Conservation (phyloP, 2,888 invertebrate species). For the Cheilosia urbana region DNA sequence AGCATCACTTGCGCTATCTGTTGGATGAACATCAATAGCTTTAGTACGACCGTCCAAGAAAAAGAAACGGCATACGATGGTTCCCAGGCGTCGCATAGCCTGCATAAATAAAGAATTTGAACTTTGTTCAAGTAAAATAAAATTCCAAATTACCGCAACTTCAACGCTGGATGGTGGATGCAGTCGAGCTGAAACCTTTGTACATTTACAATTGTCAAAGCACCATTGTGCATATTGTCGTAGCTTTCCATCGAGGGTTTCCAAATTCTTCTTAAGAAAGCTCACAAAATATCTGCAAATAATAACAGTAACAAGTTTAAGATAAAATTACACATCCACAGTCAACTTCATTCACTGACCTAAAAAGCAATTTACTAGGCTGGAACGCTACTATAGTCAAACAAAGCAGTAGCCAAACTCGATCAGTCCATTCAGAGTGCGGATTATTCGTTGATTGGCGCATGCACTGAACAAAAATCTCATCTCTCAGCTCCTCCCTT, state of each 20-base stretch:
- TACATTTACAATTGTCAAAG: slow-evolving; percentile 95
- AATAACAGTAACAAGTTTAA: neutral
- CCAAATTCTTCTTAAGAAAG: slow-evolving; percentile 89
- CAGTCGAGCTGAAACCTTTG: slow-evolving; percentile 91
- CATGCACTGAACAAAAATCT: slow-evolving; percentile 95
- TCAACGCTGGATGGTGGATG: slow-evolving; percentile 96
- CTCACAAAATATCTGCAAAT: slow-evolving; percentile 88
- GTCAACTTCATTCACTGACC: slow-evolving; percentile 76
- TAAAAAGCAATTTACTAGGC: slow-evolving; percentile 85
- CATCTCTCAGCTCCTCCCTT: slow-evolving; percentile 95
- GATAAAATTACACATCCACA: neutral
- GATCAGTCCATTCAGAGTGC: slow-evolving; percentile 91
- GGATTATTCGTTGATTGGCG: slow-evolving; percentile 96
- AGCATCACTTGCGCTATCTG: slow-evolving; percentile 96
- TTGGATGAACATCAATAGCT: slow-evolving; percentile 97
- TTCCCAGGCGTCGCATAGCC: slow-evolving; percentile 95
- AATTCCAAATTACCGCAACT: slow-evolving; percentile 88
- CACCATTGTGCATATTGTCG: slow-evolving; percentile 97
- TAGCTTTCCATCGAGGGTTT: slow-evolving; percentile 87
- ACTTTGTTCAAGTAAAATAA: neutral
- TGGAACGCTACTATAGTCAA: slow-evolving; percentile 96
- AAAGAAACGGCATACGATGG: slow-evolving; percentile 96
- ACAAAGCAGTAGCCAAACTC: slow-evolving; percentile 95
- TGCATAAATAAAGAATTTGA: slow-evolving; percentile 78
- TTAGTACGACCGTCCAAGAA: slow-evolving; percentile 97